These are phyloP conservation scores for Phanerotoma sp. DNA, from an alignment of 2,888 invertebrate species.

Conservation along the genomic window DNA sequence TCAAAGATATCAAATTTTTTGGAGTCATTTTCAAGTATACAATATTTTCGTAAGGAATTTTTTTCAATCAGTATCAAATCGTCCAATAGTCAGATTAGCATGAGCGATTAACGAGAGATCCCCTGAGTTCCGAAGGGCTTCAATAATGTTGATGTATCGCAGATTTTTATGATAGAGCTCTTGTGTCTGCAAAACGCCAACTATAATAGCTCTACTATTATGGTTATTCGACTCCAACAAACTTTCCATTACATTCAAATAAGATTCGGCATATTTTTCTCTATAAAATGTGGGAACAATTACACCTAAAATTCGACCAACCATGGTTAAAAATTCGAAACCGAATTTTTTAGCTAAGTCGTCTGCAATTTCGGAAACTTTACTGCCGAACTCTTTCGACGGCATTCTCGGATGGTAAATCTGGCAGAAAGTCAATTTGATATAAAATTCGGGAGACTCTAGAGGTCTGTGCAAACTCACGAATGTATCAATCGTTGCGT, in stretches of 20 bases:
- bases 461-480: conserved; percentile 27
- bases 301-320: not conserved
- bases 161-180: no score
- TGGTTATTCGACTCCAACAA: conserved; percentile 15
- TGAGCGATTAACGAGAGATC: no score
- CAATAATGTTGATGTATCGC: no score
- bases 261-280: not conserved
- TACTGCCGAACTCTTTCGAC: conserved; percentile 15
- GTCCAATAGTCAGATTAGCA: no score
- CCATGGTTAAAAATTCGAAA: conserved; percentile 12
- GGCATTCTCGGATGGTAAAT: no score
- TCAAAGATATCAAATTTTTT: conserved; percentile 24
- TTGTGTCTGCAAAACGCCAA: no score
- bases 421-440: not conserved
- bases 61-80: no score
- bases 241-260: conserved; percentile 18
- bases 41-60: no score
- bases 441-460: conserved; percentile 32
- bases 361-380: conserved; percentile 18
- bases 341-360: conserved; percentile 17
- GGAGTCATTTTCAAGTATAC: no score
- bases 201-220: conserved; percentile 20
- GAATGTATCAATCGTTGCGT: conserved; percentile 30
- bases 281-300: not conserved
- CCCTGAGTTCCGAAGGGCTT: no score